phyloP scores from a whole-genome alignment of 2,113 vertebrate species.

The Macquaria australasica region DNA sequence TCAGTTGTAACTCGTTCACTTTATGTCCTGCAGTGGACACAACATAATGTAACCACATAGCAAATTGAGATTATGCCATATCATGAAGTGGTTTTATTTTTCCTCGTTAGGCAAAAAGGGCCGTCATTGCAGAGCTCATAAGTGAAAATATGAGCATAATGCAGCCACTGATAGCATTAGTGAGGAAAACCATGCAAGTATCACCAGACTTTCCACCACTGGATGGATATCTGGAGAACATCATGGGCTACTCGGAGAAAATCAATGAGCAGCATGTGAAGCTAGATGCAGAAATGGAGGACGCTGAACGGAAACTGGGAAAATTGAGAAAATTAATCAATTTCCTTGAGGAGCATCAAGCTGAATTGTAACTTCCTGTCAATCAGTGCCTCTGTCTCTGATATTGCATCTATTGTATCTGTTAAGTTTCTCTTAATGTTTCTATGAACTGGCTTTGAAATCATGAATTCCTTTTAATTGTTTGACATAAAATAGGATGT shows the following conservation, averaged over 20 bases:
- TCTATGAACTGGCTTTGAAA: not conserved
- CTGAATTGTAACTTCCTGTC: slow-evolving; percentile 27
- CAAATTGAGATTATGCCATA: not conserved
- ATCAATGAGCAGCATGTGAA: rapidly evolving
- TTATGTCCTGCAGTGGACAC: not conserved
- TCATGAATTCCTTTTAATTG: not conserved
- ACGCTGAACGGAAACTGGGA: not conserved
- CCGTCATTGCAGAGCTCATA: rapidly evolving
- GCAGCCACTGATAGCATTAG: rapidly evolving
- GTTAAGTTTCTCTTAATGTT: not conserved
- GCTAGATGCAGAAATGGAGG: rapidly evolving
- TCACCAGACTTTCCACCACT: not conserved
- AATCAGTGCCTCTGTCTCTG: not conserved
- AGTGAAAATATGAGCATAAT: rapidly evolving
- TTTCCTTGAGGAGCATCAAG: not conserved
- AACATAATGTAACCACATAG: not conserved
- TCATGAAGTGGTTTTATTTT: not conserved
- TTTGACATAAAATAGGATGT: not conserved
- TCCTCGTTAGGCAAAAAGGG: not conserved
- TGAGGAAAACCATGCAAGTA: rapidly evolving
- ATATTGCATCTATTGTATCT: not conserved
- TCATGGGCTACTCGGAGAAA: not conserved
- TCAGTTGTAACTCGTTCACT: not conserved
- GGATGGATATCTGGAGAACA: not conserved
- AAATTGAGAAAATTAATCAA: rapidly evolving